Conservation (phyloP, 2,113 vertebrate species). For the Turdus rufiventris region DNA sequence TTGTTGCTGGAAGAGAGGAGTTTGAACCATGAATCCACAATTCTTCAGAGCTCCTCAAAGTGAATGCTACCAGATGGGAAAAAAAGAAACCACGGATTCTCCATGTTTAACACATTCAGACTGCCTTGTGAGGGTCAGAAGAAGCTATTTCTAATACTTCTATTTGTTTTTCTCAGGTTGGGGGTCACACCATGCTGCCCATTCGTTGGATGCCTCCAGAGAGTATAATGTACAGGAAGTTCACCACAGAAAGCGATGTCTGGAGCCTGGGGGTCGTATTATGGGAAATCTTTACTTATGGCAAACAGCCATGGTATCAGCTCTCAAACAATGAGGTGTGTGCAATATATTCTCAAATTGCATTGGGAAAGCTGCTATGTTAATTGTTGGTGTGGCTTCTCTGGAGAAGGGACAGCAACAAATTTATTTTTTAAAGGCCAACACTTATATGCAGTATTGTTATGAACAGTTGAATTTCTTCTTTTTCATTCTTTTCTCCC, state of each 20-base stretch:
- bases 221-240: constrained; percentile 99
- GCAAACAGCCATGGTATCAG: constrained; percentile 99
- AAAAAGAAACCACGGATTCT: background rate
- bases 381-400: background rate
- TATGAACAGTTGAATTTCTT: background rate
- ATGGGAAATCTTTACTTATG: constrained; percentile 99
- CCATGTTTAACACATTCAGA: background rate
- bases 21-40: background rate
- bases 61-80: background rate
- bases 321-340: constrained; percentile 98
- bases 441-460: background rate
- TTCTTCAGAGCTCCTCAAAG: background rate
- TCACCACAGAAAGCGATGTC: constrained; percentile 97
- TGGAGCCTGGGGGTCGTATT: constrained; percentile 98
- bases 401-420: background rate
- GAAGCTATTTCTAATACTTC: background rate
- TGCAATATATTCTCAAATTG: background rate
- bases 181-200: constrained; percentile 97
- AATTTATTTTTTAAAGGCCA: background rate
- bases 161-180: constrained; percentile 78
- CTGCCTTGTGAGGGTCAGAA: background rate
- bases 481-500: background rate
- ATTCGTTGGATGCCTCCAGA: constrained; percentile 99
- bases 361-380: background rate
- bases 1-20: background rate